Conservation (phyloP, 2,113 vertebrate genomes). For the Ellobius talpinus region DNA sequence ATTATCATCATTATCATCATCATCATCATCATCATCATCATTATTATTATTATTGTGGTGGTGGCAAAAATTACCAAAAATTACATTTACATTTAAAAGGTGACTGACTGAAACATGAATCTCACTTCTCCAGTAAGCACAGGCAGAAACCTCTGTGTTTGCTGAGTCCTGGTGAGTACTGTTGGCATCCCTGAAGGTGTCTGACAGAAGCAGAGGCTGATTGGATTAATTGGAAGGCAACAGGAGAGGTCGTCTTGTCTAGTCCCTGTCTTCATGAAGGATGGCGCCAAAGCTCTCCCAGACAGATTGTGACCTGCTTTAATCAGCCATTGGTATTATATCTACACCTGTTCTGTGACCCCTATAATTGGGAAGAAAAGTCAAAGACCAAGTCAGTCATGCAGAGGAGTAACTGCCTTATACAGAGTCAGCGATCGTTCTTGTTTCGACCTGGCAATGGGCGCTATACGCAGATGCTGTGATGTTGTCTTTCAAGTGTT, state of each 20-base stretch:
- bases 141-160: neutral
- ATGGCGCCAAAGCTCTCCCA: constrained; percentile 72
- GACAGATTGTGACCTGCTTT: constrained; percentile 79
- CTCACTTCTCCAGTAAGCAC: constrained; percentile 26
- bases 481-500: neutral
- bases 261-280: constrained; percentile 78
- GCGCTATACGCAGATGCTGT: neutral
- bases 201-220: constrained; percentile 64
- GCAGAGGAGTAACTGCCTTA: constrained; percentile 7
- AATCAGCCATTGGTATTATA: constrained; percentile 76
- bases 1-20: no score
- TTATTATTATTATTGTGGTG: neutral
- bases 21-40: no score
- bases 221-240: constrained; percentile 78
- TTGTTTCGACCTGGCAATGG: neutral
- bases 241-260: constrained; percentile 76
- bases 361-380: constrained; percentile 79
- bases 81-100: constrained; percentile 22
- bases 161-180: neutral
- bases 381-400: constrained; percentile 72
- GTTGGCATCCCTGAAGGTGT: constrained; percentile 61
- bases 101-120: neutral
- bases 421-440: neutral
- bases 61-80: constrained; percentile 27
- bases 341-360: constrained; percentile 71